Evolutionary conservation across 2,888 invertebrate species (phyloP), one percentile per base, ranked within the genome.

Genomic region (Lingula anatina): DNA sequence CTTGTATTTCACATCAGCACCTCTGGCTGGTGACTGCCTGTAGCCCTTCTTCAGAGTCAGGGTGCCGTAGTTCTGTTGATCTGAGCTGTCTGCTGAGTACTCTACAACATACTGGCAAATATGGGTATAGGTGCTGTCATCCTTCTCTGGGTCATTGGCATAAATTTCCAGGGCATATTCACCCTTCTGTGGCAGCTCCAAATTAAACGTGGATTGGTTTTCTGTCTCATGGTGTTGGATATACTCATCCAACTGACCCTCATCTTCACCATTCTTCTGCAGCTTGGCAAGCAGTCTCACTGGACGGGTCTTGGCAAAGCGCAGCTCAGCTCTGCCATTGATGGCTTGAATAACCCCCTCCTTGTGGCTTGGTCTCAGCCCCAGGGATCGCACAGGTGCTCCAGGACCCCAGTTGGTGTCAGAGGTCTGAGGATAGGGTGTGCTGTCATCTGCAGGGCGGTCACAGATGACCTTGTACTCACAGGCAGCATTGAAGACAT

Each of bases 271-370:
- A 31, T 73, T 71, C 47, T 66, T 66, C 31, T 66, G 59, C 46
- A 76, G 64, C 48, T 75, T 72, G 48, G 72, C 73, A 24, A 72
- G 66, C 27, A 76, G 60, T 39, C 61, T 68, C 2, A 96, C 88
- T 47, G 83, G 81, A 61, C 87, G 84, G 68, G 91, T 92, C 72
- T 89, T 90, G 44, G 83, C 84, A 77, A 84, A 91, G 60, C 85
- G 85, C 12, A 70, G 50, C 43, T 64, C 61, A n/a, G 71, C 67
- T 21, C 59, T 56, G 2, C 71, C 72, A 46, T 71, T 67, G 24
- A 53, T 50, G 9, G 62, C 58, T 2, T 60, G 54, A 23, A 65
- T 53, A 15, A 65, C 61, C 35, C 69, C 71, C 12, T 72, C 70
- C 26, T 61, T 64, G 21, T 68, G 65, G 43, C 57, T 65, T 38